Evolutionary conservation across 2,113 vertebrate genomes (phyloP).

Genomic region (Dicaeum eximium): DNA sequence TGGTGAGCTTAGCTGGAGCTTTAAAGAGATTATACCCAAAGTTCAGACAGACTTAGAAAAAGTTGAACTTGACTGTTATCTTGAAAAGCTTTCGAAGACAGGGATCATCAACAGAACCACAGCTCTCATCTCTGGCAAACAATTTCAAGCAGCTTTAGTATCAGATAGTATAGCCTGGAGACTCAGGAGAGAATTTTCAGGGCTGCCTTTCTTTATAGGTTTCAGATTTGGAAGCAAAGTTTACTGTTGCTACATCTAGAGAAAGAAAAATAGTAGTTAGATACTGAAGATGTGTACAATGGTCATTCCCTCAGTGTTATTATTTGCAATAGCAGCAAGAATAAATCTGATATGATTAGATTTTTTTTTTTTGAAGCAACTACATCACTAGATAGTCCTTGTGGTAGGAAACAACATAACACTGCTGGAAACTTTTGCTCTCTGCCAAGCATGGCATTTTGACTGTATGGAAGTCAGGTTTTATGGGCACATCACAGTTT

Average conservation of each 20-base stretch:
- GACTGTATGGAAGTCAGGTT: neutral
- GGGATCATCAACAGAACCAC: slow-evolving; percentile 59
- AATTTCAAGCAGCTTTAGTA: slow-evolving; percentile 73
- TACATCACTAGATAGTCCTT: neutral
- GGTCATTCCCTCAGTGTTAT: neutral
- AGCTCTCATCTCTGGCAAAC: slow-evolving; percentile 51
- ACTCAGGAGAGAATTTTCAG: slow-evolving; percentile 37
- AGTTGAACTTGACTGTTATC: slow-evolving; percentile 71
- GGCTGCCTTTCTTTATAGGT: slow-evolving; percentile 15
- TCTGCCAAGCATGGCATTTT: neutral
- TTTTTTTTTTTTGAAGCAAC: neutral
- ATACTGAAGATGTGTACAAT: neutral
- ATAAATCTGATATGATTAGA: neutral
- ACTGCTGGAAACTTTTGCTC: neutral
- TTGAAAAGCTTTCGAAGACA: slow-evolving; percentile 42
- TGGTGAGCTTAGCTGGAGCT: slow-evolving; percentile 59
- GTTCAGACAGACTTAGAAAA: slow-evolving; percentile 57
- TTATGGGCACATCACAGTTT: neutral
- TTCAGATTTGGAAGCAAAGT: slow-evolving; percentile 57
- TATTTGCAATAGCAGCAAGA: neutral
- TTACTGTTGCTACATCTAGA: neutral
- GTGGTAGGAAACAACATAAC: neutral
- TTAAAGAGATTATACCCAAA: slow-evolving; percentile 72
- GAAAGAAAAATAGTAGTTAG: slow-evolving; percentile 1
- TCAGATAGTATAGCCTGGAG: slow-evolving; percentile 36